Evolutionary conservation across 2,888 invertebrate genomes (phyloP).

Genomic region (Stenodera caucasica): DNA sequence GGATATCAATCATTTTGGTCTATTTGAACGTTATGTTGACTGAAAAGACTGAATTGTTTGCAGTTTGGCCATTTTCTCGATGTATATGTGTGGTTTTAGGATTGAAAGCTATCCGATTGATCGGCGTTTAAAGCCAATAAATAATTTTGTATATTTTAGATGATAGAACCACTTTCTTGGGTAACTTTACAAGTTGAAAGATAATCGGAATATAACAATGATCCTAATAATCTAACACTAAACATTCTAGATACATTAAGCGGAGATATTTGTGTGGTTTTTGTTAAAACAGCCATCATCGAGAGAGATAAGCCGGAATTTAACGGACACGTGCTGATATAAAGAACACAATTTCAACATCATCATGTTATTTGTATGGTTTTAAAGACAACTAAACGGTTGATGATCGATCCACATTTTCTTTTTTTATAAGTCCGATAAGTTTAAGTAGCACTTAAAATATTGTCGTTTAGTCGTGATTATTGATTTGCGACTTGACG

Average conservation of each 20-base stretch:
- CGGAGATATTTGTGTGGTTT: background rate
- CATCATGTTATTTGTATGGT: constrained; percentile 17
- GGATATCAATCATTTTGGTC: constrained; percentile 19
- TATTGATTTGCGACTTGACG: background rate
- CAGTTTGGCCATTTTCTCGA: constrained; percentile 17
- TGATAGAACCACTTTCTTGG: no score
- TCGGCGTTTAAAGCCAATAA: constrained; percentile 26
- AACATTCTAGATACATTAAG: background rate
- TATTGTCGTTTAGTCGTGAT: background rate
- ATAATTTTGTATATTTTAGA: constrained; percentile 19
- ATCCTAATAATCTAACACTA: background rate
- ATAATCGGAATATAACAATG: background rate
- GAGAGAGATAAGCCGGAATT: constrained; percentile 6
- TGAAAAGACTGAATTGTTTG: constrained; percentile 19
- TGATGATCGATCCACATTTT: constrained; percentile 38
- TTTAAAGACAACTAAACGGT: constrained; percentile 14
- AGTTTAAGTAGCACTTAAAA: constrained; percentile 38
- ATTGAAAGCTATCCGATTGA: constrained; percentile 24
- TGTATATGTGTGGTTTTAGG: constrained; percentile 13
- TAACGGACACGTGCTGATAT: constrained; percentile 25
- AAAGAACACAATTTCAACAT: constrained; percentile 21
- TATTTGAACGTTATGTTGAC: constrained; percentile 24
- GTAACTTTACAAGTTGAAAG: no score
- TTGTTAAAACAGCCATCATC: background rate
- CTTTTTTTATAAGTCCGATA: constrained; percentile 34